Percentiles rank a stretch among this genome's conserved stretches.
These are phyloP conservation scores for Hylomyscus alleni DNA, from an alignment of 2,797 vertebrate genomes.

Conservation along the genomic window DNA sequence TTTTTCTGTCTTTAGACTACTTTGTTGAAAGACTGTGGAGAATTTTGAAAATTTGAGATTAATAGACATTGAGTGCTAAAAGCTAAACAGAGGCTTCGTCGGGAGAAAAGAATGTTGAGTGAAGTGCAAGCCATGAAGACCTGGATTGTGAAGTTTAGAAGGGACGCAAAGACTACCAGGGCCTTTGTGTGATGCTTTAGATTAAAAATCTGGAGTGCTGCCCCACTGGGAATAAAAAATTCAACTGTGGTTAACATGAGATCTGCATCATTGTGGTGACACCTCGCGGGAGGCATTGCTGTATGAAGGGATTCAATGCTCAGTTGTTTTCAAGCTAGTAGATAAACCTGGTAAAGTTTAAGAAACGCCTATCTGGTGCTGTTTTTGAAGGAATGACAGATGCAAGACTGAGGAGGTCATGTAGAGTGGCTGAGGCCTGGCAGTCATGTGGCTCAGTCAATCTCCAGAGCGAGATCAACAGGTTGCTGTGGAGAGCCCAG, in stretches of 20 bases:
- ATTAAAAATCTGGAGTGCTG: neutral
- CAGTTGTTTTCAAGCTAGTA: neutral
- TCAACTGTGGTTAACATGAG: neutral
- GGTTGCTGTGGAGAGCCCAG: neutral
- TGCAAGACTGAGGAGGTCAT: too few relatives aligned
- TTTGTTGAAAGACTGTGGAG: too few relatives aligned
- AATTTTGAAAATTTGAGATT: neutral
- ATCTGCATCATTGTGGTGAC: too few relatives aligned
- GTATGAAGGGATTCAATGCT: neutral
- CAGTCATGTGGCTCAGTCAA: neutral
- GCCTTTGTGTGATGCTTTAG: neutral
- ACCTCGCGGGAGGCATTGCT: neutral
- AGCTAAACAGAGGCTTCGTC: too few relatives aligned
- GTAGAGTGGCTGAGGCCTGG: neutral
- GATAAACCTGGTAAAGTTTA: neutral
- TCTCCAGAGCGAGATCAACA: neutral
- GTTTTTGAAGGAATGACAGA: neutral
- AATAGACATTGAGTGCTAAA: neutral
- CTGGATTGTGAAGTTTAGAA: neutral
- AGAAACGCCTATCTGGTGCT: too few relatives aligned
- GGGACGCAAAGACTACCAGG: neutral
- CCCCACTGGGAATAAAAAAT: neutral
- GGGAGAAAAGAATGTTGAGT: neutral
- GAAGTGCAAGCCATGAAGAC: neutral
- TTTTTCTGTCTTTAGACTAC: neutral